These are phyloP conservation scores for Ancistrus triradiatus DNA, from an alignment of 2,113 vertebrate species.

Conservation along the genomic window DNA sequence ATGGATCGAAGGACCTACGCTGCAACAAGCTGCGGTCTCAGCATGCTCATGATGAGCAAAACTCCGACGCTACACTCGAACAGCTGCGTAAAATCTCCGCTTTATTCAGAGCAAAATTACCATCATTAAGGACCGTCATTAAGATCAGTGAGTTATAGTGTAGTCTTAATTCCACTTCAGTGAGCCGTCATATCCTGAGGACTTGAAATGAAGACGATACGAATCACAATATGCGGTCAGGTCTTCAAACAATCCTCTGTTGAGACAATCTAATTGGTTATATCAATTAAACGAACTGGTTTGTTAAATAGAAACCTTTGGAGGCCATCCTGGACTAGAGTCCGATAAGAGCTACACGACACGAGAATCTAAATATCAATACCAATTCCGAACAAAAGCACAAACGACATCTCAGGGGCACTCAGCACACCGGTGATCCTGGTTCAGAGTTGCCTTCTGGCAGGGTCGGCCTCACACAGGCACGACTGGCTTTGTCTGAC, in stretches of 20 bases:
- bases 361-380: too few species aligned
- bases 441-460: too few species aligned
- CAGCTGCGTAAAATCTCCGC: neutral
- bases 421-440: too few species aligned
- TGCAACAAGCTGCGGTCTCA: constrained; percentile 28
- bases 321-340: too few species aligned
- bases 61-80: neutral
- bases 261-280: neutral
- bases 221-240: neutral
- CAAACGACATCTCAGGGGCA: too few species aligned
- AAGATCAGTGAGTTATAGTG: constrained; percentile 4
- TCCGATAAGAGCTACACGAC: too few species aligned
- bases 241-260: neutral
- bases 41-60: constrained; percentile 15
- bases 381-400: too few species aligned
- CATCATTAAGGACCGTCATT: neutral
- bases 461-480: too few species aligned
- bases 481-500: too few species aligned
- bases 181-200: neutral
- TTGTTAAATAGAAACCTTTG: neutral
- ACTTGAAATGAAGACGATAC: constrained; percentile 5
- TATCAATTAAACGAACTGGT: neutral
- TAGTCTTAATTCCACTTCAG: constrained; percentile 12
- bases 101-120: neutral
- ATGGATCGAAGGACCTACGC: constrained; percentile 10